These are phyloP conservation scores for Okapia johnstoni DNA, from an alignment of 2,113 vertebrate genomes.

Conservation along the genomic window DNA sequence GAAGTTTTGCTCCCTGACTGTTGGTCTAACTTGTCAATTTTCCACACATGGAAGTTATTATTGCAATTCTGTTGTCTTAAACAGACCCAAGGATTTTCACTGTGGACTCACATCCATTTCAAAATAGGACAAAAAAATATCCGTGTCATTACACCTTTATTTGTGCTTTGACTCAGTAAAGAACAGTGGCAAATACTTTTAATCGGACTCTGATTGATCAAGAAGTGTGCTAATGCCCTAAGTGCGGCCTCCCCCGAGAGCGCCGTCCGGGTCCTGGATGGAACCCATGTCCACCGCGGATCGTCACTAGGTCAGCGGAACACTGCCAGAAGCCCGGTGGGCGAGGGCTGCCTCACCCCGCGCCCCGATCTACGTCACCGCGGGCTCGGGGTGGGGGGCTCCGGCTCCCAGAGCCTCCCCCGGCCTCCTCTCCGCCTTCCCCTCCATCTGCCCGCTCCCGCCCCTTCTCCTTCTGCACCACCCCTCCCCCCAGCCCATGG, in stretches of 20 bases:
- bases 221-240: too few relatives aligned
- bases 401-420: not conserved
- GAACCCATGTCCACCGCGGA: slow-evolving; percentile 38
- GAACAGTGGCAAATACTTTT: too few relatives aligned
- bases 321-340: slow-evolving; percentile 24
- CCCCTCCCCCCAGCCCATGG: not conserved
- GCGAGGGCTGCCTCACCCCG: slow-evolving; percentile 21
- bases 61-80: slow-evolving; percentile 59
- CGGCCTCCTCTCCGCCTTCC: not conserved
- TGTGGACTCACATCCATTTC: slow-evolving; percentile 41
- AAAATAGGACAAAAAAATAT: not conserved
- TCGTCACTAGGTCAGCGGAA: not conserved
- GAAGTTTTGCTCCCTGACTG: slow-evolving; percentile 48
- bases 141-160: not conserved
- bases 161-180: too few relatives aligned
- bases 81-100: slow-evolving; percentile 62
- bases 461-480: not conserved
- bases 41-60: slow-evolving; percentile 78
- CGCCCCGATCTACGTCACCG: slow-evolving; percentile 58
- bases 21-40: slow-evolving; percentile 72
- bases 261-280: not conserved
- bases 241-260: not conserved
- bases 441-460: not conserved
- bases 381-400: not conserved
- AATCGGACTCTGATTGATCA: too few relatives aligned